Percentiles rank a stretch among this genome's conserved stretches.
Evolutionary conservation across 2,797 vertebrate genomes (phyloP).

Genomic region (Sebastes goodei): DNA sequence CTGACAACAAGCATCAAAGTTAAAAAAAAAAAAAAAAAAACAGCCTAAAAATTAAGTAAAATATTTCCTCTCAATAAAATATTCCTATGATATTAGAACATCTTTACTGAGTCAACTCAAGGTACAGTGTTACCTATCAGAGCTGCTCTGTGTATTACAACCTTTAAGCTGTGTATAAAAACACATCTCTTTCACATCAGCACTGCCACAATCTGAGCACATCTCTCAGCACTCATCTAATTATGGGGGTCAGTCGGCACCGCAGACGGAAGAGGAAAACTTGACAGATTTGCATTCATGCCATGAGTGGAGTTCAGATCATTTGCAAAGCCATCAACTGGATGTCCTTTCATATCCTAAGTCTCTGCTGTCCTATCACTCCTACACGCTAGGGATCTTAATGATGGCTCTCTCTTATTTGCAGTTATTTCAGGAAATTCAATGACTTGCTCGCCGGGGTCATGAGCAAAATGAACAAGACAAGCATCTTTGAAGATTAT

Average conservation of each 20-base stretch:
- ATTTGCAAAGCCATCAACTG: constrained; percentile 78
- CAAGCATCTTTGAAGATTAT: constrained; percentile 88
- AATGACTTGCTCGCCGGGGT: constrained; percentile 82
- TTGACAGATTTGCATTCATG: constrained; percentile 75
- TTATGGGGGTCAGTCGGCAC: constrained; percentile 65
- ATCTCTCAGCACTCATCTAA: constrained; percentile 65
- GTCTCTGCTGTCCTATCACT: constrained; percentile 74
- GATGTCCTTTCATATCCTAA: constrained; percentile 76
- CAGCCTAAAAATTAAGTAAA: not conserved
- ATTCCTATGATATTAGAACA: constrained; percentile 26
- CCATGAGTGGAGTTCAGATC: constrained; percentile 76
- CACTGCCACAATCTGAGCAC: constrained; percentile 46
- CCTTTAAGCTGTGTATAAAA: constrained; percentile 49
- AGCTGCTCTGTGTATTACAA: constrained; percentile 33
- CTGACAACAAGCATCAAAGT: not conserved
- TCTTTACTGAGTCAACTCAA: constrained; percentile 26
- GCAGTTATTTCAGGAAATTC: constrained; percentile 84
- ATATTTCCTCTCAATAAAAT: not conserved
- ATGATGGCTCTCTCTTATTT: constrained; percentile 83
- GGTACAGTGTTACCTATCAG: constrained; percentile 20
- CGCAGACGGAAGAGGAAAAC: constrained; percentile 54
- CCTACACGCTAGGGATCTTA: constrained; percentile 73
- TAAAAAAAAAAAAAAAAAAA: not conserved
- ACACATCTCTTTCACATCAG: constrained; percentile 37
- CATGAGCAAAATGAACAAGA: constrained; percentile 86